These are phyloP conservation scores for Maniola hyperantus DNA, from an alignment of 2,888 invertebrate species.

Conservation along the genomic window DNA sequence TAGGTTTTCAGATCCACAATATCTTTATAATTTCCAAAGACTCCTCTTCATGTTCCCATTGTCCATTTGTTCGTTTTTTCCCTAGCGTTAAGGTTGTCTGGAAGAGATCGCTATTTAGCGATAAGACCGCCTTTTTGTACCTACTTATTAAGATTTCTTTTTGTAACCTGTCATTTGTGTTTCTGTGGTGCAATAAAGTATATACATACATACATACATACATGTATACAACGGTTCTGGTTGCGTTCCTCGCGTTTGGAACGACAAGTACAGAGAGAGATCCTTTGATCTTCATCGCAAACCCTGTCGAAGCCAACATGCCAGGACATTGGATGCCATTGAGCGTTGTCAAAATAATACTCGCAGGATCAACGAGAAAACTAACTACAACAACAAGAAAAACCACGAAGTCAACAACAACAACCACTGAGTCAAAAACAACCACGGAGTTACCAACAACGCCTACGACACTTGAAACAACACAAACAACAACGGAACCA, in stretches of 20 bases:
- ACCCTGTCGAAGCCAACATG: conserved; percentile 61
- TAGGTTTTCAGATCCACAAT: too few species aligned
- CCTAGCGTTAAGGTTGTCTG: too few species aligned
- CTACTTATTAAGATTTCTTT: too few species aligned
- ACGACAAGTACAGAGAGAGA: conserved; percentile 44
- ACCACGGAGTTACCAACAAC: conserved; percentile 36
- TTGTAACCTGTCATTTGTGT: too few species aligned
- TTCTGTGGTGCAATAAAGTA: too few species aligned
- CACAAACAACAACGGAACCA: conserved; percentile 20
- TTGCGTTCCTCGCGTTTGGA: background rate
- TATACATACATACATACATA: too few species aligned
- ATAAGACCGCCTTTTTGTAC: too few species aligned
- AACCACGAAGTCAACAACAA: conserved; percentile 25
- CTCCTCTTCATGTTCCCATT: background rate
- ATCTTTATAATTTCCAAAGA: background rate
- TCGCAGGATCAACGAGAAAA: conserved; percentile 42
- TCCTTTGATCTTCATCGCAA: conserved; percentile 56
- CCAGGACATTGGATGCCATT: conserved; percentile 66
- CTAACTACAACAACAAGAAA: background rate
- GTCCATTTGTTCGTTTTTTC: too few species aligned
- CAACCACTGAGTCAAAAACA: conserved; percentile 32
- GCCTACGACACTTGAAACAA: conserved; percentile 18
- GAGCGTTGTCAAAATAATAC: conserved; percentile 56
- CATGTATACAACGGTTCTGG: background rate
- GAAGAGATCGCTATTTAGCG: too few species aligned